Percentiles rank a stretch among this genome's conserved stretches.
These are phyloP conservation scores for Oegoconia quadripuncta DNA, from an alignment of 2,888 invertebrate species.

Conservation along the genomic window DNA sequence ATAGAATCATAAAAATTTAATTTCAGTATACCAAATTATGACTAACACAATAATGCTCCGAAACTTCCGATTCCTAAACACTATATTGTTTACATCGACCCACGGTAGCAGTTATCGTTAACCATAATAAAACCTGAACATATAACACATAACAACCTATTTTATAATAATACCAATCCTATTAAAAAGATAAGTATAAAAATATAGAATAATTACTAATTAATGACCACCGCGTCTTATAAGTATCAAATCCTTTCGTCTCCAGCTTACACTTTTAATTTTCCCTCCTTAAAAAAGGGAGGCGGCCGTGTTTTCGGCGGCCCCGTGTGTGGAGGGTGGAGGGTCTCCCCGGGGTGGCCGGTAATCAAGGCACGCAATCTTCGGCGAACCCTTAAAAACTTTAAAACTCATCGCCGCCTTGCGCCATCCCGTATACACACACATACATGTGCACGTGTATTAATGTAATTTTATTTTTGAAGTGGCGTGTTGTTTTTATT, in stretches of 20 bases:
- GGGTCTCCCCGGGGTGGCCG: slow-evolving; percentile 41
- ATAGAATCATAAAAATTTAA: too few relatives aligned
- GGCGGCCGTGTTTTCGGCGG: slow-evolving; percentile 63
- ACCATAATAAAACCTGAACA: too few relatives aligned
- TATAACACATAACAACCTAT: too few relatives aligned
- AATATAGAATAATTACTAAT: background rate
- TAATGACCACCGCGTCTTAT: slow-evolving; percentile 22
- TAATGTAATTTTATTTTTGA: slow-evolving; percentile 46
- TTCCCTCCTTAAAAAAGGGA: slow-evolving; percentile 79
- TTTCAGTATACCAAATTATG: too few relatives aligned
- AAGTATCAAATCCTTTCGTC: slow-evolving; percentile 54
- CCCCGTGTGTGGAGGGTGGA: slow-evolving; percentile 49
- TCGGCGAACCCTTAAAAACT: slow-evolving; percentile 82
- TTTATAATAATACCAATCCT: too few relatives aligned
- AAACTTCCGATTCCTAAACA: too few relatives aligned
- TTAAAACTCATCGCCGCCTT: slow-evolving; percentile 78
- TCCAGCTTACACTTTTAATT: slow-evolving; percentile 70
- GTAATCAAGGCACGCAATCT: slow-evolving; percentile 83
- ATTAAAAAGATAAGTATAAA: background rate
- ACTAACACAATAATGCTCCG: too few relatives aligned
- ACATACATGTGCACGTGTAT: slow-evolving; percentile 36
- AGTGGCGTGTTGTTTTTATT: slow-evolving; percentile 16
- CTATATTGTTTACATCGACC: too few relatives aligned
- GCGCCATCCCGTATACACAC: slow-evolving; percentile 33
- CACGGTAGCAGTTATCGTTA: too few relatives aligned